Percentiles rank a stretch among this genome's conserved stretches.
Conservation (phyloP, 2,113 vertebrate species). For the Hemicordylus capensis region DNA sequence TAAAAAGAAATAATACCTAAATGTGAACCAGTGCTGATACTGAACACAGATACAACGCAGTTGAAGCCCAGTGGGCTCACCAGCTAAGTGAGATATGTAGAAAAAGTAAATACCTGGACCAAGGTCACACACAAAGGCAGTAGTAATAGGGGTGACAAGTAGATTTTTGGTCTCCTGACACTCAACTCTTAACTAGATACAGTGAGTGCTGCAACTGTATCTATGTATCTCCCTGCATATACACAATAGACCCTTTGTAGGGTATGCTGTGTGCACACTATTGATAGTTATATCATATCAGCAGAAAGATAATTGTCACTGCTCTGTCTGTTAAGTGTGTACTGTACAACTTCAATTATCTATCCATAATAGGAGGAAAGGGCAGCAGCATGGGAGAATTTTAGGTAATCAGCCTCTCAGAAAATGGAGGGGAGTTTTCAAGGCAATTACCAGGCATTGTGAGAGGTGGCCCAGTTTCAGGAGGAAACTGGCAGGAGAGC, state of each 20-base stretch:
- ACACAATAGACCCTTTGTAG: constrained; percentile 73
- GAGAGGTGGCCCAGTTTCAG: background rate
- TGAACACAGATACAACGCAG: background rate
- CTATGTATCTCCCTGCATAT: constrained; percentile 65
- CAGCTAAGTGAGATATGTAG: constrained; percentile 40
- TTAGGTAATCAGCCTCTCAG: constrained; percentile 48
- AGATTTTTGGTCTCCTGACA: constrained; percentile 70
- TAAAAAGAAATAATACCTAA: background rate
- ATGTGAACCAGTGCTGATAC: background rate
- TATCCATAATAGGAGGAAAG: constrained; percentile 47
- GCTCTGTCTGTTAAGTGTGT: constrained; percentile 56
- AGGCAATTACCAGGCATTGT: constrained; percentile 5
- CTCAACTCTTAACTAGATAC: constrained; percentile 68
- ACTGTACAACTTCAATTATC: constrained; percentile 60
- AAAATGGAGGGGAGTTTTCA: constrained; percentile 28
- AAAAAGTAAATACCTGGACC: constrained; percentile 54
- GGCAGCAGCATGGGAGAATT: constrained; percentile 47
- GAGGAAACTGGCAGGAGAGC: too few relatives aligned
- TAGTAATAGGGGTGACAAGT: constrained; percentile 64
- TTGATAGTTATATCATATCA: constrained; percentile 75
- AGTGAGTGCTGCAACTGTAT: constrained; percentile 54
- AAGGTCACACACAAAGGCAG: constrained; percentile 39
- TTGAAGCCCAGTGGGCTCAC: background rate
- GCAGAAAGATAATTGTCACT: constrained; percentile 69
- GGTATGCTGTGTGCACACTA: constrained; percentile 65